phyloP scores from a whole-genome alignment of 2,797 vertebrate species.

The Microcaecilia unicolor region DNA sequence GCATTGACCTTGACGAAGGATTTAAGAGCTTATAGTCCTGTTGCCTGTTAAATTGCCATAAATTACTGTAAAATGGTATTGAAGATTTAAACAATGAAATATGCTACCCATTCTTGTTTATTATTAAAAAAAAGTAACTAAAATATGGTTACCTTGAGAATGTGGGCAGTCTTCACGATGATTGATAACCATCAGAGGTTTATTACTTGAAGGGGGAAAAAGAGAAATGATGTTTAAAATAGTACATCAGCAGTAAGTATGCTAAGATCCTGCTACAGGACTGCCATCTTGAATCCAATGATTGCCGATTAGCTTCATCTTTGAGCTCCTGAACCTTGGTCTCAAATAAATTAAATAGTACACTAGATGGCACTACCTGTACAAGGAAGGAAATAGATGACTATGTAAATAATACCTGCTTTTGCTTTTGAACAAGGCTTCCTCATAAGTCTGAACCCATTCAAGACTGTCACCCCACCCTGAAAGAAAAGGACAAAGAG shows the following conservation, averaged over 20 bases:
- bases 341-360: background rate
- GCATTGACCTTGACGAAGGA: too few species aligned
- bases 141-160: conserved; percentile 67
- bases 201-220: conserved; percentile 63
- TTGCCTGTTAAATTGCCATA: too few species aligned
- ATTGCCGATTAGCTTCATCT: too few species aligned
- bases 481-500: conserved; percentile 28
- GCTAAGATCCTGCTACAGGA: too few species aligned
- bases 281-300: background rate
- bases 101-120: too few species aligned
- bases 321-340: background rate
- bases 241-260: too few species aligned
- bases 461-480: conserved; percentile 92
- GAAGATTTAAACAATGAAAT: too few species aligned
- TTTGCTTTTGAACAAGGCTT: conserved; percentile 78
- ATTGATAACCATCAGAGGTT: conserved; percentile 86
- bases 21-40: too few species aligned
- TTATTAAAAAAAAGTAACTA: too few species aligned
- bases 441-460: conserved; percentile 95
- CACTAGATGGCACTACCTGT: conserved; percentile 22
- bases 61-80: too few species aligned
- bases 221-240: background rate
- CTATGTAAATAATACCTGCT: conserved; percentile 38
- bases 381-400: background rate
- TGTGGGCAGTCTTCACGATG: conserved; percentile 88